Base-by-base conservation (phyloP, 1,140 invertebrate genomes). In the Ylistrum balloti region DNA sequence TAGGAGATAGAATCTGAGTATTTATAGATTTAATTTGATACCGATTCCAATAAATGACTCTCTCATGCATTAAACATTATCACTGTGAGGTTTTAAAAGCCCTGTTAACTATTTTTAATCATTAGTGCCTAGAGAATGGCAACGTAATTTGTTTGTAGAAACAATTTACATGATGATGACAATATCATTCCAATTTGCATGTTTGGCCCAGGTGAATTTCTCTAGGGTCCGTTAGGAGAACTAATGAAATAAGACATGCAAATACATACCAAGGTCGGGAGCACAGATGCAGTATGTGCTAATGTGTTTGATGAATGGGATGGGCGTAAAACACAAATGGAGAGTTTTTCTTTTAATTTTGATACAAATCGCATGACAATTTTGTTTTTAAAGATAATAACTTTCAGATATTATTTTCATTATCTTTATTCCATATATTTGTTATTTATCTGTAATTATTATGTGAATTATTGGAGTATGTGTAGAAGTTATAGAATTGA, bases 11-110 rank as follows among this genome's bases (percentile, higher is more conserved):
- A 28, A 74, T 74, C 56, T 1, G 1, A 28, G 56, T 74, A 74
- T 74, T 74, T 74, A 74, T 74, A 28, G 56, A n/a, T 74, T 74
- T 74, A 74, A 74, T 74, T 74, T 74, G 56, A 74, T 74, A 74
- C 56, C 56, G 56, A 28, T 45, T 45, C 41, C 41, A 45, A 74
- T 74, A 74, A 74, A 74, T 28, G 56, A 74, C 56, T 28, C n/a
- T 74, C 56, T 74, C 56, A 74, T 74, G n/a, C n/a, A 74, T 74
- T 22, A 74, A 74, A 74, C 56, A 74, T 74, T 74, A 74, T 28
- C 22, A 74, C 1, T 28, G 56, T 17, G 56, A 74, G 56, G n/a
- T 74, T 45, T 45, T 5, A 74, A 74, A 74, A 74, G 22, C 11
- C 28, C 56, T 28, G 28, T 74, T 74, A 74, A 74, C 56, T 74